Evolutionary conservation across 2,797 vertebrate species (phyloP).

Genomic region (Sebastiscus tertius): DNA sequence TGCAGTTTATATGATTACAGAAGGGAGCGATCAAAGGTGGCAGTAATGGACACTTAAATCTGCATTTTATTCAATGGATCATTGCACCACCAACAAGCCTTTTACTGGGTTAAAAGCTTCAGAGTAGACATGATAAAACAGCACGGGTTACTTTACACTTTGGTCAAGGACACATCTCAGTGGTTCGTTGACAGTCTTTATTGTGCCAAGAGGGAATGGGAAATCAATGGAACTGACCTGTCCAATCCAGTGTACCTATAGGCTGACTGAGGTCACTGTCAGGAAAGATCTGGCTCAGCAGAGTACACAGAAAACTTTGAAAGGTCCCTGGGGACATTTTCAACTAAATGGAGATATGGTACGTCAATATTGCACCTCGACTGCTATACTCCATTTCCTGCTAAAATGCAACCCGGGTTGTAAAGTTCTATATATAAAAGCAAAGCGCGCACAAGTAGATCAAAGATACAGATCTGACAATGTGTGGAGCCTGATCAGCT

Average conservation of each 20-base stretch:
- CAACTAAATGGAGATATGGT: constrained; percentile 68
- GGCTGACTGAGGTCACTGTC: constrained; percentile 82
- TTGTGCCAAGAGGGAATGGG: constrained; percentile 82
- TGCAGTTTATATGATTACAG: constrained; percentile 74
- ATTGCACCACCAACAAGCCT: constrained; percentile 24
- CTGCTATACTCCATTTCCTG: constrained; percentile 26
- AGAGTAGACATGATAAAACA: constrained; percentile 56
- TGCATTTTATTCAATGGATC: constrained; percentile 60
- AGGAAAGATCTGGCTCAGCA: constrained; percentile 82
- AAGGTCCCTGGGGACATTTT: constrained; percentile 75
- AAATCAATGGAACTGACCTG: constrained; percentile 83
- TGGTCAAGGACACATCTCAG: constrained; percentile 81
- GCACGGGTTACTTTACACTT: constrained; percentile 60
- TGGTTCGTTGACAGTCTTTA: constrained; percentile 79
- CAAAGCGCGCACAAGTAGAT: constrained; percentile 62
- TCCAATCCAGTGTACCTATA: constrained; percentile 81
- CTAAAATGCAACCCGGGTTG: background rate
- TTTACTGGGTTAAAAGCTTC: constrained; percentile 59
- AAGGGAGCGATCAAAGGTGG: constrained; percentile 61
- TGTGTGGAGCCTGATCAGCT: constrained; percentile 63
- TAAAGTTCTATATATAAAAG: constrained; percentile 35
- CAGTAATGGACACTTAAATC: constrained; percentile 54
- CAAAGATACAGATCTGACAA: constrained; percentile 75
- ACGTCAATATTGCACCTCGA: constrained; percentile 61
- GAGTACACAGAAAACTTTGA: constrained; percentile 82